Percentiles rank a stretch among this genome's conserved stretches.
phyloP scores from a whole-genome alignment of 1,140 invertebrate genomes.

The Pseudomyrmex dendroicus region DNA sequence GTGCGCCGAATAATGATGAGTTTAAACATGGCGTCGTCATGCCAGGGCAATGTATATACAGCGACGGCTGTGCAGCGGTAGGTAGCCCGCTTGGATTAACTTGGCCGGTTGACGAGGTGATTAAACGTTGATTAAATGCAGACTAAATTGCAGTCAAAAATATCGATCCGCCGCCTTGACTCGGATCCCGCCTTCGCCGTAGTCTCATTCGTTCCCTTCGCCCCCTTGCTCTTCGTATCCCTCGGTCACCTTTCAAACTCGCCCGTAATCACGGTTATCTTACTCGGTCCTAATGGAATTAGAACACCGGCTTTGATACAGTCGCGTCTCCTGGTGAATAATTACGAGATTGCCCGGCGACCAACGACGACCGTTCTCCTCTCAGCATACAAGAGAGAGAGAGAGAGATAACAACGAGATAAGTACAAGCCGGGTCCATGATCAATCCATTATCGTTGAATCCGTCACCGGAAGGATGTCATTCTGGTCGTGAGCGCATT shows the following conservation, averaged over 20 bases:
- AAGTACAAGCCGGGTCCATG: slow-evolving; percentile 3
- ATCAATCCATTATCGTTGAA: neutral
- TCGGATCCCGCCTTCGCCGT: slow-evolving; percentile 15
- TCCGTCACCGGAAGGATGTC: neutral
- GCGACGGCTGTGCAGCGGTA: slow-evolving; percentile 65
- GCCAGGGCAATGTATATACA: slow-evolving; percentile 65
- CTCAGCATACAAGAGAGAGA: neutral
- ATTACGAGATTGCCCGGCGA: slow-evolving; percentile 72
- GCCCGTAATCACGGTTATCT: slow-evolving; percentile 74
- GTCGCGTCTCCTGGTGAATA: slow-evolving; percentile 63
- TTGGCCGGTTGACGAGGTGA: slow-evolving; percentile 79
- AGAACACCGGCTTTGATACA: slow-evolving; percentile 72
- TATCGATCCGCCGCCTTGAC: slow-evolving; percentile 76
- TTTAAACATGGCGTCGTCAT: slow-evolving; percentile 78
- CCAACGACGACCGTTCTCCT: slow-evolving; percentile 1
- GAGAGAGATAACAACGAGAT: slow-evolving; percentile 17
- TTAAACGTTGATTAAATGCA: slow-evolving; percentile 83
- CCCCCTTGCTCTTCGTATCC: slow-evolving; percentile 28
- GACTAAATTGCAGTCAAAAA: slow-evolving; percentile 82
- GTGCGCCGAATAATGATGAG: slow-evolving; percentile 76
- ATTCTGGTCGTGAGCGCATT: neutral
- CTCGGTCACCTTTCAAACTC: slow-evolving; percentile 67
- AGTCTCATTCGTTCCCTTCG: neutral
- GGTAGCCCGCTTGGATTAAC: slow-evolving; percentile 79
- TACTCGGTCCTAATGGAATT: slow-evolving; percentile 75